Evolutionary conservation across 2,888 invertebrate genomes (phyloP), one percentile per base, ranked within the genome.

Genomic region (Lymantria monacha): DNA sequence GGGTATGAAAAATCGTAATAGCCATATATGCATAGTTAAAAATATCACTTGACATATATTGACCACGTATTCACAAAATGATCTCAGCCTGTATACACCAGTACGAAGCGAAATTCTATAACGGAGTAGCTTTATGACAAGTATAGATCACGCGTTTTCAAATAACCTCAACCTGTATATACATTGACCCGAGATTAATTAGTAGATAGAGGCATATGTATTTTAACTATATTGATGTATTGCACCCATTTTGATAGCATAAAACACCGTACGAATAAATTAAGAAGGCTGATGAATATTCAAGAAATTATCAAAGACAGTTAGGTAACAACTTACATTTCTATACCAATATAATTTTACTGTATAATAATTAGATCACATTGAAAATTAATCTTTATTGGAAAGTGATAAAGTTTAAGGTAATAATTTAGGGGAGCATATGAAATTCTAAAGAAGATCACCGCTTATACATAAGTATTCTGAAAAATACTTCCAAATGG

Each of bases 401-500:
- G 0, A 43, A 0, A 15, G 7, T 0, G 0, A 38, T 10, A 61
- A 31, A 47, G 14, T 42, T 1, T n/a, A 37, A 11, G 7, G 7
- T 45, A 3, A 8, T 41, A 9, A 47, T 51, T 36, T 36, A 11
- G 2, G 36, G 11, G 1, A 2, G 8, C 7, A 22, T 22, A 11
- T 36, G 2, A 2, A 11, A 11, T 36, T 36, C 11, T 36, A 11
- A 36, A 36, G 36, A 36, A n/a, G 54, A 56, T 60, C 59, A 69
- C 52, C 52, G 52, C 45, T 63, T 57, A 58, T 57, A 59, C 53
- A 56, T 61, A 63, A 55, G 44, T 53, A 49, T 49, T 51, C 62
- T 61, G 57, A 69, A 70, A 70, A 67, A 70, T 67, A 60, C 63
- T 60, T 66, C 66, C 55, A 70, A 72, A 68, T 65, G 65, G 67